Percentiles rank a stretch among this genome's conserved stretches.
These are phyloP conservation scores for Autographa pulchrina DNA, from an alignment of 2,888 invertebrate species.

Conservation along the genomic window DNA sequence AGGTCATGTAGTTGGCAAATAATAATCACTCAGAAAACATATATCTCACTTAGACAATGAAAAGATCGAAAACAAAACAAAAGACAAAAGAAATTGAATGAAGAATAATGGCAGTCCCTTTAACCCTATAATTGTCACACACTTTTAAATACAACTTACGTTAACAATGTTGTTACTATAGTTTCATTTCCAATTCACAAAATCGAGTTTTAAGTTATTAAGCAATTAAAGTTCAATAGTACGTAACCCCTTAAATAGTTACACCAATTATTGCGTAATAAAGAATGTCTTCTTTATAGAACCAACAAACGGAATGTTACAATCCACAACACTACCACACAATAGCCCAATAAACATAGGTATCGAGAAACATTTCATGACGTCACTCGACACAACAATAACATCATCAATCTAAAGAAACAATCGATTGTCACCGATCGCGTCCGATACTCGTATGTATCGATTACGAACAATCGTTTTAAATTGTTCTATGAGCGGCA, in stretches of 20 bases:
- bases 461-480: constrained; percentile 54
- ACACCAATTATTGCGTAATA: constrained; percentile 38
- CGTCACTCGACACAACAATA: constrained; percentile 54
- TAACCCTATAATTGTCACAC: neutral
- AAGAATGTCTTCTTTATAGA: constrained; percentile 35
- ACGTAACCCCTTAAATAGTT: constrained; percentile 26
- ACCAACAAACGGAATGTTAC: constrained; percentile 26
- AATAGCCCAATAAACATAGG: constrained; percentile 46
- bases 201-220: constrained; percentile 14
- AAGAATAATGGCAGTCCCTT: constrained; percentile 8
- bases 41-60: neutral
- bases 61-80: neutral
- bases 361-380: constrained; percentile 48
- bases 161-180: neutral
- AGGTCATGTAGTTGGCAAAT: neutral
- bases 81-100: neutral
- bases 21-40: neutral
- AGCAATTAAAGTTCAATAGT: constrained; percentile 38
- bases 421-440: constrained; percentile 61
- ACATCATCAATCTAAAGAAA: constrained; percentile 54
- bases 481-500: constrained; percentile 48
- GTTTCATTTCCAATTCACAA: neutral
- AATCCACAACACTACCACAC: constrained; percentile 22
- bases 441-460: constrained; percentile 55
- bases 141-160: neutral